These are phyloP conservation scores for Drymonia ruficornis DNA, from an alignment of 2,888 invertebrate genomes.

Conservation along the genomic window DNA sequence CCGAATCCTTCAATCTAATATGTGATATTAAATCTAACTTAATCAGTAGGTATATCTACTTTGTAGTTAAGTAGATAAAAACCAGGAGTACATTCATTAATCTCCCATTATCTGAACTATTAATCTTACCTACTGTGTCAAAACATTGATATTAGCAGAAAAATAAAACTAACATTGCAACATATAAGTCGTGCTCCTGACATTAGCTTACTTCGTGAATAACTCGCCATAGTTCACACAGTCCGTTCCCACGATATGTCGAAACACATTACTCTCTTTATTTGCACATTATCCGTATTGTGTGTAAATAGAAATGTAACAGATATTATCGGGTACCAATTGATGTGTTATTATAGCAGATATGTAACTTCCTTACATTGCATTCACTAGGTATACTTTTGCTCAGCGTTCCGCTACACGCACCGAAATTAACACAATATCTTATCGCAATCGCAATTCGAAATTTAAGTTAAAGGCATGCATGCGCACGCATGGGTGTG, in stretches of 20 bases:
- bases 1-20: no score
- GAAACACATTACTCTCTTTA: slow-evolving; percentile 65
- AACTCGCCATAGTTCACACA: slow-evolving; percentile 41
- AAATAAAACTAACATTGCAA: slow-evolving; percentile 1
- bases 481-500: no score
- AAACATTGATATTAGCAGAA: slow-evolving; percentile 11
- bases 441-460: no score
- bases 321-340: slow-evolving; percentile 59
- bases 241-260: slow-evolving; percentile 70
- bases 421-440: no score
- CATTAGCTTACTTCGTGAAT: slow-evolving; percentile 27
- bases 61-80: no score
- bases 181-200: slow-evolving; percentile 7
- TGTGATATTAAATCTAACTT: no score
- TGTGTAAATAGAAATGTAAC: slow-evolving; percentile 66
- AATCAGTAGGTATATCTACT: no score
- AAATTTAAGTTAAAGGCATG: no score
- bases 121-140: slow-evolving; percentile 27
- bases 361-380: no score
- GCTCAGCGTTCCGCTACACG: no score
- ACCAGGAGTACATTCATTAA: slow-evolving; percentile 15
- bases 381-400: no score
- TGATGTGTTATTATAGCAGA: no score
- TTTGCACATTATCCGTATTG: slow-evolving; percentile 63
- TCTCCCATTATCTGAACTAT: slow-evolving; percentile 23